phyloP scores from a whole-genome alignment of 2,113 vertebrate genomes.

The Podiceps cristatus region DNA sequence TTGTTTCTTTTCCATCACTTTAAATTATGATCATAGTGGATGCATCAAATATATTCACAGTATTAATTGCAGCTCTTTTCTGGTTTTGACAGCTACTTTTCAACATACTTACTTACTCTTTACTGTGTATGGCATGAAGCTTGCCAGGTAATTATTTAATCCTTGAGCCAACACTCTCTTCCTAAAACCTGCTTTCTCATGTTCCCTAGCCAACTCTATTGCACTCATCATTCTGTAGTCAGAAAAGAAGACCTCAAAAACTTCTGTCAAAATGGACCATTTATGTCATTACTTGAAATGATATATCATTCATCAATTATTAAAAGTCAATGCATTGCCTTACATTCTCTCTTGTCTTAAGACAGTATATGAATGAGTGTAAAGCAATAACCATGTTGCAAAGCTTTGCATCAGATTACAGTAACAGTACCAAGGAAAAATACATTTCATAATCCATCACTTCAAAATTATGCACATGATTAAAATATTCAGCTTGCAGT shows the following conservation, averaged over 20 bases:
- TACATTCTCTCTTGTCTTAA: slow-evolving; percentile 27
- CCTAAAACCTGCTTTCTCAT: neutral
- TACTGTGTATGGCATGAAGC: neutral
- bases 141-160: slow-evolving; percentile 11
- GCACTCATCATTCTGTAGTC: neutral
- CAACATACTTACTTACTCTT: neutral
- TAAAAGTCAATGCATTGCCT: slow-evolving; percentile 38
- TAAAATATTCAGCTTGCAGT: slow-evolving; percentile 68
- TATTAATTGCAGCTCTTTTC: slow-evolving; percentile 33
- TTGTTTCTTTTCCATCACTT: neutral
- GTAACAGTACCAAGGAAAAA: slow-evolving; percentile 59
- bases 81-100: neutral
- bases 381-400: slow-evolving; percentile 49
- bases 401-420: slow-evolving; percentile 59
- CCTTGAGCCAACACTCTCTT: neutral
- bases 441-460: slow-evolving; percentile 68
- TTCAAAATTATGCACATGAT: slow-evolving; percentile 63
- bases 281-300: slow-evolving; percentile 16
- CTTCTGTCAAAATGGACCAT: neutral
- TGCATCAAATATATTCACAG: neutral
- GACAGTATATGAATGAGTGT: neutral
- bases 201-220: neutral
- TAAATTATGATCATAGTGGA: neutral
- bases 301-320: slow-evolving; percentile 48
- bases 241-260: neutral